These are phyloP conservation scores for Euphonia xanthogaster DNA, from an alignment of 2,797 vertebrate species.

Conservation along the genomic window DNA sequence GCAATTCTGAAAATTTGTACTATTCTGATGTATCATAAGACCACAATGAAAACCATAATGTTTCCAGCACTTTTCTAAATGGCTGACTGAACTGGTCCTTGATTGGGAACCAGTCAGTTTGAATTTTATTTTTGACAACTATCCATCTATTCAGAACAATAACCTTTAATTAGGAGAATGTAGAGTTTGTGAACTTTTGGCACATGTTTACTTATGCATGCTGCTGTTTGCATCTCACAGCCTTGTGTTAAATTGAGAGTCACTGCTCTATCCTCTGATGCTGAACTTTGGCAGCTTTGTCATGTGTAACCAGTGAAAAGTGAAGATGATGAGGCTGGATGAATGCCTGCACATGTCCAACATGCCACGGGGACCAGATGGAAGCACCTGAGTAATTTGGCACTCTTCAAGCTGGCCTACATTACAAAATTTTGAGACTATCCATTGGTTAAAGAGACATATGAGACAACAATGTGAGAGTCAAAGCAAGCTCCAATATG, in stretches of 20 bases:
- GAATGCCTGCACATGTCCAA: neutral
- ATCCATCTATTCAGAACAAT: neutral
- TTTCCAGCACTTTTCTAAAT: neutral
- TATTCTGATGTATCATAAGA: neutral
- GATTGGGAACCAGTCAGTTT: neutral
- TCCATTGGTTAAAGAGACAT: neutral
- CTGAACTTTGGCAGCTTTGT: neutral
- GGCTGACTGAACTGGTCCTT: neutral
- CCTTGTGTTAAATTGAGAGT: neutral
- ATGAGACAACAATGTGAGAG: neutral
- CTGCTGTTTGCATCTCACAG: neutral
- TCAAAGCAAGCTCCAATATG: neutral
- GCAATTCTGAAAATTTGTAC: neutral
- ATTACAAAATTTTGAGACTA: neutral
- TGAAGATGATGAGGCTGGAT: neutral
- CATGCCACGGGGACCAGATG: conserved; percentile 5
- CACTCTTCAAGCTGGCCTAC: neutral
- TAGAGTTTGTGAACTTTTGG: neutral
- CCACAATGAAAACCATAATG: neutral
- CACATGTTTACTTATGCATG: neutral
- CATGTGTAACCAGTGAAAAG: neutral
- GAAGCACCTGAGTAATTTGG: conserved; percentile 34
- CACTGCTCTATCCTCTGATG: neutral
- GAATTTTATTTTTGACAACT: neutral
- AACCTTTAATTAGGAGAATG: neutral